A percentile compares a stretch with the other conserved stretches of the same genome.
Conservation (phyloP, 2,797 vertebrate species). For the Mus minutoides region DNA sequence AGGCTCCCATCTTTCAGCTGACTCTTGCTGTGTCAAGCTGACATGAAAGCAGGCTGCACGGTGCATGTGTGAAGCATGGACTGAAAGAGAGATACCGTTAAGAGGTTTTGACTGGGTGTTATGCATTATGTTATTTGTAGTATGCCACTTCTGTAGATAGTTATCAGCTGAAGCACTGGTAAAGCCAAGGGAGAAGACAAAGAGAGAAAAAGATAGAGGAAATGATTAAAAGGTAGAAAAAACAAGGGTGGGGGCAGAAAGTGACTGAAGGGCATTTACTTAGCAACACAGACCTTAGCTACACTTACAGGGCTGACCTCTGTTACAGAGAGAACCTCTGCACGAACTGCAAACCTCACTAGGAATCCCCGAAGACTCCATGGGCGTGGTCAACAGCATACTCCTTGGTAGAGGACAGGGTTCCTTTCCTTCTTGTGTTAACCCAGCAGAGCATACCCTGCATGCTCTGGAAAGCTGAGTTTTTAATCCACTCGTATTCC, state of each 20-base stretch:
- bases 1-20: not conserved
- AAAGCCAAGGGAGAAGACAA: not conserved
- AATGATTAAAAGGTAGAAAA: not conserved
- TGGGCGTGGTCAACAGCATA: not conserved
- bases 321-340: not conserved
- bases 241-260: not conserved
- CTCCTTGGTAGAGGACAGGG: not conserved
- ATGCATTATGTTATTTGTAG: not conserved
- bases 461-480: not conserved
- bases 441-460: not conserved
- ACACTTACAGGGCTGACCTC: not conserved
- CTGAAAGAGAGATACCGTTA: conserved; percentile 11
- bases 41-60: not conserved
- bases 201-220: not conserved
- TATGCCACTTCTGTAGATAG: not conserved
- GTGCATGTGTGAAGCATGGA: not conserved
- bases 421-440: not conserved
- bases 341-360: not conserved
- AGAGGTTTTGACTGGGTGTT: not conserved
- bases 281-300: not conserved
- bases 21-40: not conserved
- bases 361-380: not conserved
- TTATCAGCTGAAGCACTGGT: not conserved
- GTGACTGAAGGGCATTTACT: not conserved
- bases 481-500: not conserved